These are phyloP conservation scores for Coregonus clupeaformis DNA, from an alignment of 2,113 vertebrate genomes.

Conservation along the genomic window DNA sequence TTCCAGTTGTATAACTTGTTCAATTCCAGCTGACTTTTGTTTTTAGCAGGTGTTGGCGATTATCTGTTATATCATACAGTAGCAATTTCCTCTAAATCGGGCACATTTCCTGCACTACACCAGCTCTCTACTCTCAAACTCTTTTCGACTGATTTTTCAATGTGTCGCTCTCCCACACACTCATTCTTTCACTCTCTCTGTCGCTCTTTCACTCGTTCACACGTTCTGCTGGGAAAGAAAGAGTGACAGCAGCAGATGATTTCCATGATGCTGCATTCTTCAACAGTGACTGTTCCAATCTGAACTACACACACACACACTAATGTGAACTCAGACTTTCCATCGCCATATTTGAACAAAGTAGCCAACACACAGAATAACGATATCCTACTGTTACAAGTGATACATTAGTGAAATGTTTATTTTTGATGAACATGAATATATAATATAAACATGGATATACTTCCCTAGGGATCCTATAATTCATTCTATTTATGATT, in stretches of 20 bases:
- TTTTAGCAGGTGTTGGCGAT: slow-evolving; percentile 58
- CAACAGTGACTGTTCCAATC: slow-evolving; percentile 38
- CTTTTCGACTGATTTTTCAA: slow-evolving; percentile 62
- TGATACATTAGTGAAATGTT: too few relatives aligned
- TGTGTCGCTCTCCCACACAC: slow-evolving; percentile 28
- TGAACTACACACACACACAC: slow-evolving; percentile 9
- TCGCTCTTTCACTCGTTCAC: background rate
- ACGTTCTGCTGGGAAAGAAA: slow-evolving; percentile 36
- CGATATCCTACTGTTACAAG: too few relatives aligned
- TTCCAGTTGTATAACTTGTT: slow-evolving; percentile 55
- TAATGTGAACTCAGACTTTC: slow-evolving; percentile 6
- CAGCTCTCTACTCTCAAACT: slow-evolving; percentile 45
- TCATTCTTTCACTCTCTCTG: slow-evolving; percentile 8
- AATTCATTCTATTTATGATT: too few relatives aligned
- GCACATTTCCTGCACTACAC: slow-evolving; percentile 57
- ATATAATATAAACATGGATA: too few relatives aligned
- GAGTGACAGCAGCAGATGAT: slow-evolving; percentile 78
- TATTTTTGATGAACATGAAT: too few relatives aligned
- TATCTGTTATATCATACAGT: slow-evolving; percentile 38
- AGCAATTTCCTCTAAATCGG: slow-evolving; percentile 36
- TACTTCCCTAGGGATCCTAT: background rate
- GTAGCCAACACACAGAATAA: too few relatives aligned
- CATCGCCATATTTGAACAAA: too few relatives aligned
- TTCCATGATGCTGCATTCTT: slow-evolving; percentile 64
- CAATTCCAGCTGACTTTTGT: slow-evolving; percentile 64